Evolutionary conservation across 1,140 invertebrate species (phyloP), one percentile per base, ranked within the genome.

Genomic region (Alviniconcha marisindica): DNA sequence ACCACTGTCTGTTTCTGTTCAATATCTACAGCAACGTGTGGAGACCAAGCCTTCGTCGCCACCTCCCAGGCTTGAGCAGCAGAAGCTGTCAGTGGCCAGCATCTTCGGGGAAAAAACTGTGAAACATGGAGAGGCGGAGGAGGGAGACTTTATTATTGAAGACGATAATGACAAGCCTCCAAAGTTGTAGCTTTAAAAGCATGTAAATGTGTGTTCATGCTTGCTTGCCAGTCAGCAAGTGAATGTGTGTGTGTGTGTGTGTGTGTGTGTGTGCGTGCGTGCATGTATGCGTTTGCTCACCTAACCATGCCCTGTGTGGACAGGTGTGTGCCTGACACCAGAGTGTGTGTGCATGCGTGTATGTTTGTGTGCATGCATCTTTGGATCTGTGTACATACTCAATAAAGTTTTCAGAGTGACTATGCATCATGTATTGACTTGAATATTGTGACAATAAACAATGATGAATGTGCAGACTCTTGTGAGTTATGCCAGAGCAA

Each of bases 31-130:
- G 42, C 28, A 74, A 56, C 44, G 31, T n/a, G 24, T 31, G 48
- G 76, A 21, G 31, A 14, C 31, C 7, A 28, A 36, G 12, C 7
- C 33, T 24, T 15, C n/a, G 24, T 12, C 31, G 10, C 24, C 44
- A 44, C 21, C n/a, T 18, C n/a, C 42, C 44, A 77, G n/a, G n/a
- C 1, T 15, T 3, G 14, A 28, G 21, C 4, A 33, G 24, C 15
- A 18, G 2, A n/a, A 14, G 14, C 51, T 40, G 56, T 78, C 77
- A 38, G 77, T 78, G 51, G 48, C 15, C 21, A 60, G 56, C 56
- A 60, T 78, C 36, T 78, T 78, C 40, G 77, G 77, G 44, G 51
- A 78, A 40, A 38, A 40, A 14, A 78, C 77, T 15, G 54, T 78
- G 21, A 5, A 4, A n/a, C 14, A 31, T n/a, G 38, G 24, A 2